Percentiles rank a stretch among this genome's conserved stretches.
These are phyloP conservation scores for Furcifer pardalis DNA, from an alignment of 2,797 vertebrate genomes.

Conservation along the genomic window DNA sequence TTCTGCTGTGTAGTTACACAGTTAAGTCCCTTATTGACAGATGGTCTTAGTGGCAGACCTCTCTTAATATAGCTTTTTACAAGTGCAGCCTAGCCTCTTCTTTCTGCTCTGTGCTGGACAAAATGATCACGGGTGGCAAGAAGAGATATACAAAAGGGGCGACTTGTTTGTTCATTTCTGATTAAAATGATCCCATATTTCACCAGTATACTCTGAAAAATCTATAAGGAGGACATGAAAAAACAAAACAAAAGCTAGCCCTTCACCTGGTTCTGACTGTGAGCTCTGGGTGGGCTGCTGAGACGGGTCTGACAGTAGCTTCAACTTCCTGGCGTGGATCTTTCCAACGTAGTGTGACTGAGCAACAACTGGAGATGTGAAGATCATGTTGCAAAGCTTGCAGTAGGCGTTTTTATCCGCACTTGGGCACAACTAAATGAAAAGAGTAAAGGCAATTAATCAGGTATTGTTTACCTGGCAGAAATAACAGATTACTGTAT, in stretches of 20 bases:
- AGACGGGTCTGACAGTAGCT: conserved; percentile 67
- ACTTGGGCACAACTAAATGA: conserved; percentile 68
- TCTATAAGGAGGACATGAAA: background rate
- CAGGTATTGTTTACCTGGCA: conserved; percentile 12
- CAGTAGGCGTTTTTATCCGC: conserved; percentile 81
- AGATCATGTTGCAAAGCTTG: conserved; percentile 83
- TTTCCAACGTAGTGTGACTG: conserved; percentile 85
- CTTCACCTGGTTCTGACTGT: conserved; percentile 67
- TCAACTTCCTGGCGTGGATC: conserved; percentile 82
- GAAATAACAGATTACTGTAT: too few relatives aligned
- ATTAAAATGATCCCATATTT: background rate
- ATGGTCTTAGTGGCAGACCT: background rate
- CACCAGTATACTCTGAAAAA: background rate
- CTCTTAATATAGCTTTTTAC: background rate
- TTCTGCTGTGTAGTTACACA: too few relatives aligned
- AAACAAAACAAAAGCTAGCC: background rate
- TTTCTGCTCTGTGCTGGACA: background rate
- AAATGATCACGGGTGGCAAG: background rate
- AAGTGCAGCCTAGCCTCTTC: background rate
- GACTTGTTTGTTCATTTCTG: background rate
- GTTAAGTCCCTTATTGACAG: background rate
- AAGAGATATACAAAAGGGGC: background rate
- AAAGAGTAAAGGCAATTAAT: conserved; percentile 44
- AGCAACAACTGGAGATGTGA: conserved; percentile 80
- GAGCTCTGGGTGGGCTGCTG: conserved; percentile 32